Conservation (phyloP, 2,888 invertebrate species). For the Phaonia tiefii region DNA sequence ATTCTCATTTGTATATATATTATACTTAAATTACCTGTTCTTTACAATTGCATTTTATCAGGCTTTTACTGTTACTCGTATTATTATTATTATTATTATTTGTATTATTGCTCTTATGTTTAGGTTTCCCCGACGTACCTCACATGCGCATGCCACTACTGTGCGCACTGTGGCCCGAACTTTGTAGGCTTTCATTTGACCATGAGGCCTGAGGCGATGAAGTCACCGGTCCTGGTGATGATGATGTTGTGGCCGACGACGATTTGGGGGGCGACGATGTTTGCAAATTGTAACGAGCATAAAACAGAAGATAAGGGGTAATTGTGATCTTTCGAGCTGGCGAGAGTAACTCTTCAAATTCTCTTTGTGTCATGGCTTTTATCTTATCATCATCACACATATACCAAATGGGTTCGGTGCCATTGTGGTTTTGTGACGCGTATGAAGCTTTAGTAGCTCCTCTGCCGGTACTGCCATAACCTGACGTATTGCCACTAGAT, state of each 20-base stretch:
- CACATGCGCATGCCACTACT: slow-evolving; percentile 71
- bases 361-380: slow-evolving; percentile 87
- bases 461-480: slow-evolving; percentile 76
- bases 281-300: slow-evolving; percentile 84
- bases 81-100: slow-evolving; percentile 41
- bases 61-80: slow-evolving; percentile 57
- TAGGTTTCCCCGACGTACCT: slow-evolving; percentile 65
- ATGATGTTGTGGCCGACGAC: slow-evolving; percentile 43
- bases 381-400: slow-evolving; percentile 95
- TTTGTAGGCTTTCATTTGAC: slow-evolving; percentile 76
- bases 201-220: slow-evolving; percentile 71
- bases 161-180: slow-evolving; percentile 66
- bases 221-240: slow-evolving; percentile 68
- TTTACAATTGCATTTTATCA: slow-evolving; percentile 67
- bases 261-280: slow-evolving; percentile 66
- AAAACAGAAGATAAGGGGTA: slow-evolving; percentile 93
- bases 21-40: slow-evolving; percentile 65
- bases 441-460: slow-evolving; percentile 63
- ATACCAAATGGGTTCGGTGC: slow-evolving; percentile 85
- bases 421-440: slow-evolving; percentile 67
- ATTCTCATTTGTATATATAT: slow-evolving; percentile 31
- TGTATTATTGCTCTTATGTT: slow-evolving; percentile 58
- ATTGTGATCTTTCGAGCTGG: slow-evolving; percentile 88
- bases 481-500: slow-evolving; percentile 72
- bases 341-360: slow-evolving; percentile 89